Conservation (phyloP, 2,888 invertebrate species). For the Cheilosia soror region DNA sequence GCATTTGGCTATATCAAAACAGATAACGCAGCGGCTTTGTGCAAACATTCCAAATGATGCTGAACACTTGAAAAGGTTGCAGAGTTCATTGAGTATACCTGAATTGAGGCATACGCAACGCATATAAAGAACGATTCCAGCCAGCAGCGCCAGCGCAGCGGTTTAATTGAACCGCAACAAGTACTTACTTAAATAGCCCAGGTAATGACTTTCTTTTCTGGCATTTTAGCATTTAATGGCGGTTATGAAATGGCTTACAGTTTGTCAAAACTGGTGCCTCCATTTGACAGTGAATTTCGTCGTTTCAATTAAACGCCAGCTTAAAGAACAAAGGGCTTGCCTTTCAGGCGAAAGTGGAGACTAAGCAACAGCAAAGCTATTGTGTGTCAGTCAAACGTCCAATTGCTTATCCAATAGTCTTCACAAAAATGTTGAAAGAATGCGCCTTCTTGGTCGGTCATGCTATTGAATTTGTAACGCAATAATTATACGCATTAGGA, state of each 20-base stretch:
- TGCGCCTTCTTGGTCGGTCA: conserved; percentile 18
- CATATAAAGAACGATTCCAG: not conserved
- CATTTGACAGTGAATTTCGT: conserved; percentile 18
- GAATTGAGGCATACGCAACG: not conserved
- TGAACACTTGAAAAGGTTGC: conserved; percentile 17
- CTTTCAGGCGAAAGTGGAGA: conserved; percentile 39
- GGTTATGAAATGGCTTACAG: conserved; percentile 9
- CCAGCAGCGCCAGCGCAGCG: not conserved
- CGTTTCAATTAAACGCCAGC: conserved; percentile 14
- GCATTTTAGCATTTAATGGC: conserved; percentile 7
- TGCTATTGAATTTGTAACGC: conserved; percentile 33
- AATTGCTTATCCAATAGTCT: not conserved
- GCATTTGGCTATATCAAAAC: conserved; percentile 54
- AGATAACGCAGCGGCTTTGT: conserved; percentile 8
- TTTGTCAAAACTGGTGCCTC: conserved; percentile 1
- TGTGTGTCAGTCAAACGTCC: conserved; percentile 18
- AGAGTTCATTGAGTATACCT: conserved; percentile 39
- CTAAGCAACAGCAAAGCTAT: not conserved
- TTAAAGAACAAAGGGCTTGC: conserved; percentile 1
- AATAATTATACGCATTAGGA: conserved; percentile 28
- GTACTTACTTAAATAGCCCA: conserved; percentile 16
- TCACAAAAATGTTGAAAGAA: conserved; percentile 6
- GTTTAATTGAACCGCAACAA: conserved; percentile 27
- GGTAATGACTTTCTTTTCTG: conserved; percentile 30
- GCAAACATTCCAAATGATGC: conserved; percentile 24